These are phyloP conservation scores for Ferdinandea cuprea DNA, from an alignment of 2,888 invertebrate genomes.

Conservation along the genomic window DNA sequence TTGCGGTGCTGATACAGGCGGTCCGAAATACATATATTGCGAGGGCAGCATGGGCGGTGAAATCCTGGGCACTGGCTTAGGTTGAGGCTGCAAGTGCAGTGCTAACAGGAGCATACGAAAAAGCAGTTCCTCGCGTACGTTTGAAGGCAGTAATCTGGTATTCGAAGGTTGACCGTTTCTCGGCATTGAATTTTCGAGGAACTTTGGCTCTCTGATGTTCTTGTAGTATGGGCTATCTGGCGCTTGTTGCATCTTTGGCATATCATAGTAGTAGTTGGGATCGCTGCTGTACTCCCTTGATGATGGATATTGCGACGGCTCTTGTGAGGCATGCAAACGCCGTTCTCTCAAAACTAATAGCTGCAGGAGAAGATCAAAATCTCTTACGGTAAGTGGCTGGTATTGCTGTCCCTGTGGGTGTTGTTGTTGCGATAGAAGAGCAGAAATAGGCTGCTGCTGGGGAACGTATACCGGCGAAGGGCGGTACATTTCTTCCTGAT, in stretches of 20 bases:
- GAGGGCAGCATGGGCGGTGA: slow-evolving; percentile 32
- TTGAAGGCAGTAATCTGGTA: slow-evolving; percentile 84
- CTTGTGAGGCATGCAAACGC: slow-evolving; percentile 83
- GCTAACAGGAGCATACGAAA: slow-evolving; percentile 89
- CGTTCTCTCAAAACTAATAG: slow-evolving; percentile 87
- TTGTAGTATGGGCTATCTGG: slow-evolving; percentile 74
- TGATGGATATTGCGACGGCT: slow-evolving; percentile 76
- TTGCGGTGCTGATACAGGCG: not conserved
- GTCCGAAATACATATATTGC: slow-evolving; percentile 20
- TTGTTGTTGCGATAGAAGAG: slow-evolving; percentile 75
- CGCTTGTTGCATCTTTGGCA: slow-evolving; percentile 28
- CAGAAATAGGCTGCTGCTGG: slow-evolving; percentile 19
- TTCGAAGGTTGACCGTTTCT: slow-evolving; percentile 32
- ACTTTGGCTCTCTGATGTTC: slow-evolving; percentile 62
- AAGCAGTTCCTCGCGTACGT: slow-evolving; percentile 88
- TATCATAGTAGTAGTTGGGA: slow-evolving; percentile 52
- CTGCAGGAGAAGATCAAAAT: slow-evolving; percentile 87
- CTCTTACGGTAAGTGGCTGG: slow-evolving; percentile 88
- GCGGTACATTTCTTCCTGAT: slow-evolving; percentile 80
- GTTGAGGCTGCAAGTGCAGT: slow-evolving; percentile 87
- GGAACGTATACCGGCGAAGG: slow-evolving; percentile 78
- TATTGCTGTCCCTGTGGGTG: slow-evolving; percentile 80
- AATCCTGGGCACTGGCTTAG: slow-evolving; percentile 43
- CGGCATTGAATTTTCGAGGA: slow-evolving; percentile 83
- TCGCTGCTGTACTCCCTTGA: slow-evolving; percentile 39